A percentile compares a stretch with the other conserved stretches of the same genome.
Conservation (phyloP, 2,888 invertebrate species). For the Exephanes ischioxanthus region DNA sequence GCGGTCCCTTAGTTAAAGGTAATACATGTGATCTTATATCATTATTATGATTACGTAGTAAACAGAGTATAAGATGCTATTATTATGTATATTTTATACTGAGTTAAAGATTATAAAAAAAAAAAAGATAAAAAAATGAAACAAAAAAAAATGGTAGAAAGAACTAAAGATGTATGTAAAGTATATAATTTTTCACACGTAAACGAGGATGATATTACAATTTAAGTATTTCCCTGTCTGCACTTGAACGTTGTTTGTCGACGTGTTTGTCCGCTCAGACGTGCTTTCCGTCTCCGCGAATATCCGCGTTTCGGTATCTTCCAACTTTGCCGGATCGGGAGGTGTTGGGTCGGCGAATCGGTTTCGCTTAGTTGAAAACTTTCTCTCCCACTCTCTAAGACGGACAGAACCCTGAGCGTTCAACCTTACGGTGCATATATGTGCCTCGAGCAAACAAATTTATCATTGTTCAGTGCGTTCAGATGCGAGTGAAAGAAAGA, state of each 20-base stretch:
- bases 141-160: conserved; percentile 51
- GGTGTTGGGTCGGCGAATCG: background rate
- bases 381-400: conserved; percentile 1
- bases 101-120: conserved; percentile 73
- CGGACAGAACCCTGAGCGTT: background rate
- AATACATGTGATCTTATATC: conserved; percentile 78
- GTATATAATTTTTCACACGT: conserved; percentile 74
- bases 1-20: conserved; percentile 72
- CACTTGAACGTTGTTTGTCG: conserved; percentile 15
- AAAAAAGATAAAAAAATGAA: conserved; percentile 40
- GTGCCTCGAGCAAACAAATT: conserved; percentile 30
- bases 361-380: conserved; percentile 14
- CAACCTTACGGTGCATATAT: conserved; percentile 10
- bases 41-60: conserved; percentile 78
- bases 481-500: conserved; percentile 27
- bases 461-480: conserved; percentile 37
- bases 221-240: conserved; percentile 67
- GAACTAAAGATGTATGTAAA: conserved; percentile 69
- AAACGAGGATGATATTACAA: conserved; percentile 68
- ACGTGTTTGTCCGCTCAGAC: conserved; percentile 7
- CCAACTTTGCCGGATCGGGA: background rate
- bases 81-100: conserved; percentile 81
- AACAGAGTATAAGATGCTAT: conserved; percentile 80
- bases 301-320: background rate
- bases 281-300: background rate